phyloP scores from a whole-genome alignment of 1,140 invertebrate genomes.

The Helicorthomorpha holstii region DNA sequence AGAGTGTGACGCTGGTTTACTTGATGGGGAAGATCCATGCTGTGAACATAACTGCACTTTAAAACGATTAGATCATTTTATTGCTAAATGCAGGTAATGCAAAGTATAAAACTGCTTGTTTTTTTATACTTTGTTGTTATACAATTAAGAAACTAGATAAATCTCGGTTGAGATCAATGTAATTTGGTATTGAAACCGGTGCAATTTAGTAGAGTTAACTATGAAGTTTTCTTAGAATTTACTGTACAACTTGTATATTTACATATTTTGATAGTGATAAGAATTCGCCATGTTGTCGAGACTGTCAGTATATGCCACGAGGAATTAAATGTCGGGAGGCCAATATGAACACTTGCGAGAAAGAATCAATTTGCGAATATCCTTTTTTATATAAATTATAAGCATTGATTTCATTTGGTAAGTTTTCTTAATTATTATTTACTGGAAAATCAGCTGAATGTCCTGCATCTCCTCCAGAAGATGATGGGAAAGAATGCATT shows the following conservation, averaged over 20 bases:
- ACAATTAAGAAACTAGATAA: not conserved
- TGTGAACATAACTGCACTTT: slow-evolving; percentile 86
- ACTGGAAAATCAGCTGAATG: slow-evolving; percentile 52
- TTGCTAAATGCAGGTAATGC: slow-evolving; percentile 56
- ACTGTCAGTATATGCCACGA: slow-evolving; percentile 61
- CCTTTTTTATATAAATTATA: slow-evolving; percentile 3
- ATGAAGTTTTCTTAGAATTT: no score
- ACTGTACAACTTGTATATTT: no score
- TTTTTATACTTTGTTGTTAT: no score
- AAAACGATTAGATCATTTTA: slow-evolving; percentile 36
- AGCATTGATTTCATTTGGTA: slow-evolving; percentile 8
- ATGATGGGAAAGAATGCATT: slow-evolving; percentile 66
- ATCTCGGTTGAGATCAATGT: no score
- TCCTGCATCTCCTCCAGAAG: slow-evolving; percentile 66
- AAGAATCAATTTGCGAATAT: slow-evolving; percentile 40
- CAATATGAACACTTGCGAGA: slow-evolving; percentile 73
- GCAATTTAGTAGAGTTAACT: no score
- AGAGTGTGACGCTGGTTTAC: slow-evolving; percentile 81
- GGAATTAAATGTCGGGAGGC: slow-evolving; percentile 64
- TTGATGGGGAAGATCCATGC: slow-evolving; percentile 78
- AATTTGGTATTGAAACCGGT: no score
- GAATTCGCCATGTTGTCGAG: slow-evolving; percentile 83
- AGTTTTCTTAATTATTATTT: slow-evolving; percentile 21
- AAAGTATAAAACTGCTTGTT: no score
- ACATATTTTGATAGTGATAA: slow-evolving; percentile 49